Conservation (phyloP, 92 coral and sea anemone species). For the Zoanthus gigantus region DNA sequence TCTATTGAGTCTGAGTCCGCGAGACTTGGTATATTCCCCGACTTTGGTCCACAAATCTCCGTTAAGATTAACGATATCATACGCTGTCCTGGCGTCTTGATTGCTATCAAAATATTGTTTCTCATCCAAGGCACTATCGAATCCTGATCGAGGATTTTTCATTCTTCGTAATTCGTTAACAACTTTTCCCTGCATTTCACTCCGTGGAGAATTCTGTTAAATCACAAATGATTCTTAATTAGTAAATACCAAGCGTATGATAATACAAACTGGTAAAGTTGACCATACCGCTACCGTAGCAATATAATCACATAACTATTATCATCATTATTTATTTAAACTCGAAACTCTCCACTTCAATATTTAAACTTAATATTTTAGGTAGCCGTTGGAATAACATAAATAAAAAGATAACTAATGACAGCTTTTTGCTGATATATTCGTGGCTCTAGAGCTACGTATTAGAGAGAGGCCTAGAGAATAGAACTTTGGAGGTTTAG, state of each 20-base stretch:
- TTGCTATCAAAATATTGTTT: slow-evolving; percentile 82
- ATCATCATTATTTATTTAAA: no score
- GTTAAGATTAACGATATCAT: slow-evolving; percentile 93
- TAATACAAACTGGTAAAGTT: neutral
- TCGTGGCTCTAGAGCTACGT: no score
- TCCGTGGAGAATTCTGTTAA: slow-evolving; percentile 77
- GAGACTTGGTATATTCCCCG: slow-evolving; percentile 84
- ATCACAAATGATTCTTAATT: neutral
- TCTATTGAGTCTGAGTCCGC: slow-evolving; percentile 78
- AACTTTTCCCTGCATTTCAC: slow-evolving; percentile 74
- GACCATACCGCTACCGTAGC: neutral
- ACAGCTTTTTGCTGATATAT: no score
- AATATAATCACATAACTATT: neutral
- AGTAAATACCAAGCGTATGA: neutral
- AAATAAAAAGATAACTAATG: no score
- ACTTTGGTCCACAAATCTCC: slow-evolving; percentile 95
- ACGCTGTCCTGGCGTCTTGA: slow-evolving; percentile 89
- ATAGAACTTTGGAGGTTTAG: no score
- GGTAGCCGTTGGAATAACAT: no score
- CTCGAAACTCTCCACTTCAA: no score
- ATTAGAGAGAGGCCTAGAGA: no score
- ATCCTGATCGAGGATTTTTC: slow-evolving; percentile 87
- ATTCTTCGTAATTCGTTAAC: slow-evolving; percentile 84
- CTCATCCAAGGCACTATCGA: slow-evolving; percentile 80
- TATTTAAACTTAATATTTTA: no score